Evolutionary conservation across 2,113 vertebrate species (phyloP).

Genomic region (Rhynchopsitta pachyrhyncha): DNA sequence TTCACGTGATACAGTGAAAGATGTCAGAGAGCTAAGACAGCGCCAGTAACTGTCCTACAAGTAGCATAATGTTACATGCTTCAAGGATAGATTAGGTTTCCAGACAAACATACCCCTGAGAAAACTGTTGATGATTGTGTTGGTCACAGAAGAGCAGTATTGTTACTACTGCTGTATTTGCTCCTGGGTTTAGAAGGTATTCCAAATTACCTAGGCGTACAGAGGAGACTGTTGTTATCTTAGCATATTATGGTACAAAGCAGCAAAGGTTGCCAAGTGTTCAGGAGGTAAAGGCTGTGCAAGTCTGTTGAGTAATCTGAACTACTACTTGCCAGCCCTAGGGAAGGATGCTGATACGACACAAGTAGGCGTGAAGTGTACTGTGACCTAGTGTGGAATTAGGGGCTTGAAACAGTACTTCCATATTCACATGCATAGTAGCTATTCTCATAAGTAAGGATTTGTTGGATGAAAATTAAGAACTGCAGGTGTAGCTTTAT

Average conservation of each 20-base stretch:
- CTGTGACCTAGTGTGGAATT: neutral
- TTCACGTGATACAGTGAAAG: neutral
- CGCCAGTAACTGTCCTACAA: neutral
- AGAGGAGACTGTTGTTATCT: neutral
- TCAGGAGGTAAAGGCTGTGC: neutral
- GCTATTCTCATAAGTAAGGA: neutral
- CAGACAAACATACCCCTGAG: neutral
- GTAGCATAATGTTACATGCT: neutral
- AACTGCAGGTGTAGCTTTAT: neutral
- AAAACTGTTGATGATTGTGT: fast-evolving
- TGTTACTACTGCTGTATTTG: neutral
- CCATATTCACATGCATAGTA: neutral
- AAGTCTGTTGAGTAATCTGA: neutral
- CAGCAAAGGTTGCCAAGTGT: neutral
- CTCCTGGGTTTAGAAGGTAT: neutral
- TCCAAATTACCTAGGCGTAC: neutral
- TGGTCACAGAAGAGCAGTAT: neutral
- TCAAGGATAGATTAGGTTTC: neutral
- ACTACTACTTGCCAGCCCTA: neutral
- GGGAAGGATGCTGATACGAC: fast-evolving
- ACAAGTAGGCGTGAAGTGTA: neutral
- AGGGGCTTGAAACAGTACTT: neutral
- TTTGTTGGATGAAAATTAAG: neutral
- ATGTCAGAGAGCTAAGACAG: neutral
- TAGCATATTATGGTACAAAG: neutral